Conservation (phyloP, 2,113 vertebrate species). For the Brachyistius frenatus region DNA sequence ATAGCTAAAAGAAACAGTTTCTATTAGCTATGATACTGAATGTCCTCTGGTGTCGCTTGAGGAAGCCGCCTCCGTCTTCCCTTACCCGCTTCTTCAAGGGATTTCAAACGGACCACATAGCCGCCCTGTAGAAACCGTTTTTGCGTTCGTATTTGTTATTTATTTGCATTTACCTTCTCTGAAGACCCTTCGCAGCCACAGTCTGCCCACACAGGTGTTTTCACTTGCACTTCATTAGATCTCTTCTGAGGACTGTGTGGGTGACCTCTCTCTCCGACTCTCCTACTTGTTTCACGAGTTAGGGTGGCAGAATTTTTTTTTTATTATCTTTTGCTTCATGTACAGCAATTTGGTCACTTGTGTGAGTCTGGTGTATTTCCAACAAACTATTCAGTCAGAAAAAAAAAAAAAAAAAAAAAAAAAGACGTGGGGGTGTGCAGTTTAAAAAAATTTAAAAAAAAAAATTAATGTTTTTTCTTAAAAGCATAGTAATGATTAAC, state of each 20-base stretch:
- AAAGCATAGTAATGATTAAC: background rate
- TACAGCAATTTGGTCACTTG: background rate
- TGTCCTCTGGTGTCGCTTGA: background rate
- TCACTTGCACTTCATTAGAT: conserved; percentile 14
- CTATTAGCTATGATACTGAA: no score
- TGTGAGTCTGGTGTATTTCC: background rate
- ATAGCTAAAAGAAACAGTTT: no score
- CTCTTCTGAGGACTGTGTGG: conserved; percentile 6
- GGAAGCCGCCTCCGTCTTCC: background rate
- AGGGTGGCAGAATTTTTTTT: background rate
- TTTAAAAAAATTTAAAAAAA: background rate
- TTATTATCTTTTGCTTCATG: background rate
- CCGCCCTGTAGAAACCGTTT: background rate
- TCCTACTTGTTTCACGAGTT: conserved; percentile 8
- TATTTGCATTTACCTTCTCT: background rate
- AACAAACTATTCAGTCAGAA: background rate
- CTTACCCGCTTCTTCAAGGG: background rate
- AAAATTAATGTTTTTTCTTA: background rate
- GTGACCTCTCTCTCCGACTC: background rate
- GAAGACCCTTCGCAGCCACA: background rate
- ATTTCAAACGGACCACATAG: background rate
- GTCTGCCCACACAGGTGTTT: conserved; percentile 32
- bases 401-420: background rate
- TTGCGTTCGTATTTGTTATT: background rate
- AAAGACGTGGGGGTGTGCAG: background rate